Conservation (phyloP, 2,113 vertebrate genomes). For the Oceanodroma tethys region DNA sequence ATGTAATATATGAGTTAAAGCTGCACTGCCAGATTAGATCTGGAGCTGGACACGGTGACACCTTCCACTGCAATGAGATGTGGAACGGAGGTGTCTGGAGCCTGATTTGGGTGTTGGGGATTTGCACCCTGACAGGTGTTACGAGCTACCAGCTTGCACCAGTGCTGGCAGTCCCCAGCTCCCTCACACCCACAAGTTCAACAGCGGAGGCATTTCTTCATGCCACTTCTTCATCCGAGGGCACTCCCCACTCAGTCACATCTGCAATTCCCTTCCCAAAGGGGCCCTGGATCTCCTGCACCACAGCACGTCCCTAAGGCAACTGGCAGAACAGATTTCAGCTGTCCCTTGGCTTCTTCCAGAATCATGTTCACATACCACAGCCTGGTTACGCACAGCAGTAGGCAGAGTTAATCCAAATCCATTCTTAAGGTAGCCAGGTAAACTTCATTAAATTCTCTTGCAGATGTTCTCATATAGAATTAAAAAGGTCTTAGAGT, state of each 20-base stretch:
- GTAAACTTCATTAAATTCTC: background rate
- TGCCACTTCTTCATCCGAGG: background rate
- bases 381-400: background rate
- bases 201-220: background rate
- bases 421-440: background rate
- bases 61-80: background rate
- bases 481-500: background rate
- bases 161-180: background rate
- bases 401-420: background rate
- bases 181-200: background rate
- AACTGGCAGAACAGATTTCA: background rate
- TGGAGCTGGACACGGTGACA: background rate
- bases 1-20: background rate
- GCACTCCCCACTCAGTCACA: background rate
- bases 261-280: background rate
- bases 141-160: background rate
- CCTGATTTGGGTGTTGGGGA: background rate
- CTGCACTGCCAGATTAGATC: background rate
- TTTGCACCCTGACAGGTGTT: background rate
- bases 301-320: background rate
- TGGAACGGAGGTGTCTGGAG: background rate
- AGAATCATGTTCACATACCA: accelerated
- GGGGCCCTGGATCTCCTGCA: background rate
- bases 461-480: background rate
- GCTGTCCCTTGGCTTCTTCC: background rate